phyloP scores from a whole-genome alignment of 2,113 vertebrate genomes.

The Enhydra lutris region DNA sequence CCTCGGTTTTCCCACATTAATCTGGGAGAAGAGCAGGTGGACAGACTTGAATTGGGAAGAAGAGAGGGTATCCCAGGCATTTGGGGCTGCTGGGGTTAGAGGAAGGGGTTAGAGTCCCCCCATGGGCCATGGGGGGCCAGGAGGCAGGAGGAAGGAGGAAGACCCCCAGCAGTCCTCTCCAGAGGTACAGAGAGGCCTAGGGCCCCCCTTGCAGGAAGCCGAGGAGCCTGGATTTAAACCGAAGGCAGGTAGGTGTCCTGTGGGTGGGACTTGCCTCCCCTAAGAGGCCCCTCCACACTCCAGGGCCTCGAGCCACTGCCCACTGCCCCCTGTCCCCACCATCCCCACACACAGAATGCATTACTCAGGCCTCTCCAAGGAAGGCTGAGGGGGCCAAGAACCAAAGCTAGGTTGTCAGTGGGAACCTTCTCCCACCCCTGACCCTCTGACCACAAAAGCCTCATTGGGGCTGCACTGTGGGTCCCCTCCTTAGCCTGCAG shows the following conservation, averaged over 20 bases:
- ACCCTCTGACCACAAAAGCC: neutral
- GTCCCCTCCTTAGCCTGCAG: neutral
- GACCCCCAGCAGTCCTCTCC: neutral
- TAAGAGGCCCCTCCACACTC: neutral
- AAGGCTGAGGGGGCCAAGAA: neutral
- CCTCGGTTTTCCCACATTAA: neutral
- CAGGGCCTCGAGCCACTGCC: neutral
- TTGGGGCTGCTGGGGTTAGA: neutral
- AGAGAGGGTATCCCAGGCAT: neutral
- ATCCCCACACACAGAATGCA: neutral
- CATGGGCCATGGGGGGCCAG: neutral
- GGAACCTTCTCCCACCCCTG: neutral
- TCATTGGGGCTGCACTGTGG: too few relatives aligned
- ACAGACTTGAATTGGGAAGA: neutral
- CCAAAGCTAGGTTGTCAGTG: neutral
- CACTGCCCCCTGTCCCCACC: neutral
- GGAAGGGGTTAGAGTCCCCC: too few relatives aligned
- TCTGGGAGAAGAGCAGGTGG: neutral
- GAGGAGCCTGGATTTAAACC: neutral
- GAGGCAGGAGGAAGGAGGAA: neutral
- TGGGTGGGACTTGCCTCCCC: too few relatives aligned
- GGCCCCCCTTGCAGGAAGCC: neutral
- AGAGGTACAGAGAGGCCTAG: neutral
- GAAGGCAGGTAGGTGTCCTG: rapidly evolving
- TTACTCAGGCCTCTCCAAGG: neutral